Evolutionary conservation across 2,888 invertebrate genomes (phyloP).

Genomic region (Trichacis sp.): DNA sequence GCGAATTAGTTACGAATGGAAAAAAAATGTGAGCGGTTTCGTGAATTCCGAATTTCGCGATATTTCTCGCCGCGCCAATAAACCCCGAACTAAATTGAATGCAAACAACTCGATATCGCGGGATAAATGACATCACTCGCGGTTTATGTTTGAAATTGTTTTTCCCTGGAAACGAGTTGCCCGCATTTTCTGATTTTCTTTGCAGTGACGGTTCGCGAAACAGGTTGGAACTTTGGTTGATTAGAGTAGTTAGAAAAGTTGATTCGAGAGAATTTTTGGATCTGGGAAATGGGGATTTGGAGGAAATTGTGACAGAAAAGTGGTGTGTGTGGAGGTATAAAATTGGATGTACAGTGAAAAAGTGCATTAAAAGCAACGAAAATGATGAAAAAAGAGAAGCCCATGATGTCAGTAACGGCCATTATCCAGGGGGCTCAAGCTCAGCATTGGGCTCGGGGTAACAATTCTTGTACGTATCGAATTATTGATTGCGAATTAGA

Average conservation of each 20-base stretch:
- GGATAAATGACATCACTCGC: not conserved
- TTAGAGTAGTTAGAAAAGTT: too few species aligned
- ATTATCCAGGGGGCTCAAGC: constrained; percentile 78
- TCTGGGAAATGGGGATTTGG: too few species aligned
- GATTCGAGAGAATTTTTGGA: too few species aligned
- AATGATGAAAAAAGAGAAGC: constrained; percentile 89
- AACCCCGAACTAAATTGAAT: not conserved
- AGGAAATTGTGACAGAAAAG: not conserved
- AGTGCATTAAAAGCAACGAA: constrained; percentile 49
- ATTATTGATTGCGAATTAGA: too few species aligned
- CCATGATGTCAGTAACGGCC: constrained; percentile 87
- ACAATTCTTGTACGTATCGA: constrained; percentile 68
- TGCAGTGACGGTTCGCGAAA: not conserved
- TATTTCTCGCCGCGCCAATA: not conserved
- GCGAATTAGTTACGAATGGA: too few species aligned
- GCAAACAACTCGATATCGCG: not conserved
- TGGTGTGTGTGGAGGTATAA: not conserved
- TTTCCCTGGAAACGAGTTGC: too few species aligned
- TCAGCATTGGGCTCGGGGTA: constrained; percentile 76
- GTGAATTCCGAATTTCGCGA: too few species aligned
- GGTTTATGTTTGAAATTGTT: not conserved
- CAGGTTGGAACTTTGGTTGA: not conserved
- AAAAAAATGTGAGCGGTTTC: too few species aligned
- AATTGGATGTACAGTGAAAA: constrained; percentile 1
- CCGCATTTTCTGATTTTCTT: not conserved